Evolutionary conservation across 2,113 vertebrate species (phyloP), one percentile per base, ranked within the genome.

Genomic region (Albula goreensis): DNA sequence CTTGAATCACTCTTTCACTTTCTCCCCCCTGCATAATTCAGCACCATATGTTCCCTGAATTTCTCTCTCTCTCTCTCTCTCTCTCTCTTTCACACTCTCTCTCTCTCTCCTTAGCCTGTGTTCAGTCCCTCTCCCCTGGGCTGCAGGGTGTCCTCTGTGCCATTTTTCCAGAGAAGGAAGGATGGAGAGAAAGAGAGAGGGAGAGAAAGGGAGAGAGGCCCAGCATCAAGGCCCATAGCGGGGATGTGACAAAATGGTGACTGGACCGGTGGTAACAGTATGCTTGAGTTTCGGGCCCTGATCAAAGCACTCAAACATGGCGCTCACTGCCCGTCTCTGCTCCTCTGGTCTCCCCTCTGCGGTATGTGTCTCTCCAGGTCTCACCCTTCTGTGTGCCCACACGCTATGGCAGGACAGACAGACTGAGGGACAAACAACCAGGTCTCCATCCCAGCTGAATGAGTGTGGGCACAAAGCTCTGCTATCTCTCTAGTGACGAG

Each of bases 201-300:
- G 82, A 83, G 81, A 78, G 17, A 51, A 56, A 53, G 51, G 49
- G 22, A 56, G 25, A 25, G 15, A 22, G 56, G 31, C 31, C 31
- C 31, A 41, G 31, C 31, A 41, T n/a, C 25, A 66, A 4, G 74
- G 51, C 88, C 88, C 88, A 41, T 85, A 86, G 90, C 90, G 89
- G 91, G 92, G 90, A 92, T 90, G 91, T 85, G 89, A 92, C 92
- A 93, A 94, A 94, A 94, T 96, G 94, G 93, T 93, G 93, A 92
- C 91, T 85, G 90, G 90, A 90, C 91, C 89, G 87, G 93, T 91
- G 91, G 92, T 91, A 92, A 90, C 88, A 88, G 92, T 87, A 88
- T 87, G 91, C 91, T 90, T 90, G 89, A 92, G 82, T 82, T 85
- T 86, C 52, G 82, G 89, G 84, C 52, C 17, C 82, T 83, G 87